Evolutionary conservation across 1,140 invertebrate genomes (phyloP), one percentile per base, ranked within the genome.

Genomic region (Saccostrea glomerata): DNA sequence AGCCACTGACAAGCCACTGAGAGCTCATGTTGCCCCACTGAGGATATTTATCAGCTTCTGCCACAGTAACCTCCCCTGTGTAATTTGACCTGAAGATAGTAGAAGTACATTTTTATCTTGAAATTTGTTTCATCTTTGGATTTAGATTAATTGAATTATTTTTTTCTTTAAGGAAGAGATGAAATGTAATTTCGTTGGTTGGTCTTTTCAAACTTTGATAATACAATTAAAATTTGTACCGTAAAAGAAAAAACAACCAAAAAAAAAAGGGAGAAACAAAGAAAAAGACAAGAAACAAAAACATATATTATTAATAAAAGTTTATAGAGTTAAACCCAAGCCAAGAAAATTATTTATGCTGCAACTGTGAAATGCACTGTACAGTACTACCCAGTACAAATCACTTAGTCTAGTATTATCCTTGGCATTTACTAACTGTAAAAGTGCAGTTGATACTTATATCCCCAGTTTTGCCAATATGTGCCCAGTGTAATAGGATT

Each of bases 1-100:
- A 77, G 30, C 70, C 7, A 25, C 70, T 77, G 70, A 77, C 70
- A 77, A 77, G 11, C 30, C 66, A 73, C 25, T 73, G 66, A 73
- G 66, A 73, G 66, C 23, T 25, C 58, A 25, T 77, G 70, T 77
- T 30, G 23, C 23, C 47, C 60, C 23, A 30, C 70, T 77, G 23
- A 3, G 23, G 25, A 30, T 25, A 40, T 30, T 77, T 77, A 77
- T 77, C 70, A 36, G 70, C 11, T 15, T 30, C 25, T 6, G 25
- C 30, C 70, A 36, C 11, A 30, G 70, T 77, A 30, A 15, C 30
- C 70, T 77, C 25, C 70, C 70, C 25, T 77, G 70, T 77, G 23
- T 77, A 77, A 77, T 77, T 77, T 77, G 70, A 77, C 70, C 66
- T 77, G 58, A 15, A 13, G 70, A 77, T 77, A 77, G 25, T 25